Conservation (phyloP, 2,888 invertebrate genomes). For the Drosophila melanosoma region DNA sequence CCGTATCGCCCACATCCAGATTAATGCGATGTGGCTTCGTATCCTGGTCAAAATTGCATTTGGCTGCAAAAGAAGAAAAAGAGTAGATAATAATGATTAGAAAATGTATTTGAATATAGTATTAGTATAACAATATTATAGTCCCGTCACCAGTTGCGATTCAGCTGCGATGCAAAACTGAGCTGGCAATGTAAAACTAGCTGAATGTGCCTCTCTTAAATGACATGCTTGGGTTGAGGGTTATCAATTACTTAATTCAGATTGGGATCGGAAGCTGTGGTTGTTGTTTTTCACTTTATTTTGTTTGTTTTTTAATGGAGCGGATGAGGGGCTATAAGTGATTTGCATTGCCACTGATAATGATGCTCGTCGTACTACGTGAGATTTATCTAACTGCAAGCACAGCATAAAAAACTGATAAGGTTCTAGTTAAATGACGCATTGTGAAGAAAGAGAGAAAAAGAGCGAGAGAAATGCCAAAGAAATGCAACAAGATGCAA, state of each 20-base stretch:
- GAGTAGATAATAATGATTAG: constrained; percentile 12
- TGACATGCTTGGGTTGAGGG: constrained; percentile 60
- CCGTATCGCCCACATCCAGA: constrained; percentile 84
- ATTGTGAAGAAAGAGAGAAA: constrained; percentile 32
- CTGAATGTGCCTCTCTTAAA: constrained; percentile 7
- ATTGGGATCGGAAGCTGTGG: constrained; percentile 36
- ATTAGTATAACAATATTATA: not conserved
- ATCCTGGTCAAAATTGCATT: constrained; percentile 85
- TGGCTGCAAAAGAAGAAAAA: constrained; percentile 75
- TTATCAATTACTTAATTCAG: constrained; percentile 69
- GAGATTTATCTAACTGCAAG: constrained; percentile 59
- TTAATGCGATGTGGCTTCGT: constrained; percentile 84
- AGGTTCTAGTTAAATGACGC: constrained; percentile 63
- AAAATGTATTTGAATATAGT: not conserved
- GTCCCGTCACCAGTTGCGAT: constrained; percentile 40
- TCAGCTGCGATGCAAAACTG: constrained; percentile 39
- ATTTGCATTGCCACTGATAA: constrained; percentile 34
- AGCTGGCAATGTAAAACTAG: constrained; percentile 31
- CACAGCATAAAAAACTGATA: constrained; percentile 40
- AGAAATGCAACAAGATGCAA: constrained; percentile 17
- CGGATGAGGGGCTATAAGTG: constrained; percentile 33
- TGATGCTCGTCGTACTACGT: constrained; percentile 53
- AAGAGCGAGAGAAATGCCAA: constrained; percentile 8
- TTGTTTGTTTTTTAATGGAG: not conserved
- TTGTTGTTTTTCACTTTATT: not conserved